Base-by-base conservation (phyloP, 2,113 vertebrate genomes). In the Pteropus alecto region DNA sequence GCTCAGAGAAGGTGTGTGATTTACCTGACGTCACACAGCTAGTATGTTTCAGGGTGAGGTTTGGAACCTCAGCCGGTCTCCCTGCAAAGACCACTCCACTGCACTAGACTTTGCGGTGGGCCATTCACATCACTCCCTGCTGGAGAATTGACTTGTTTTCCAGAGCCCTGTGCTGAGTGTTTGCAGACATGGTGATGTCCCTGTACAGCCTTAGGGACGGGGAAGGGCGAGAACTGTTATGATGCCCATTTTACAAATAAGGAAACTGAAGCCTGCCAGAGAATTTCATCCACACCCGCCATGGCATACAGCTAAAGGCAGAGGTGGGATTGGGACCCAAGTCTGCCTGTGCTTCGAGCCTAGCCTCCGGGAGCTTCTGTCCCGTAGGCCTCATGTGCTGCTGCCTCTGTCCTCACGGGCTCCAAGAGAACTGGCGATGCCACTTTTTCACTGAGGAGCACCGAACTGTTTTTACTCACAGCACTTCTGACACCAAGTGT, bases 361-460 rank as follows among this genome's bases (percentile, higher is more conserved):
- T 48, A 46, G 9, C 33, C 12, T 60, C 2, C 0, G 19, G 43
- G 35, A 14, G 6, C 14, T 28, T 7, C 30, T 28, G 18, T 41
- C 41, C 30, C 19, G 2, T 9, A 19, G 19, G 24, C 8, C 3
- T 28, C 2, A 3, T 38, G 33, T 24, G 12, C 5, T 9, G 1
- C 48, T 19, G 30, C 41, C 21, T 63, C 41, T 68, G 76, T 24
- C 54, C 41, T 58, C 54, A 51, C n/a, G 21, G 56, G 28, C 74
- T 73, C 65, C 85, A 7, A 7, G 13, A 51, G 28, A 21, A 10
- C 11, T 26, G 41, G 6, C 1, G 48, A 26, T 14, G 30, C 43
- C 35, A n/a, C 35, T 13, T 67, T n/a, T 26, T 65, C 61, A 8
- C n/a, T 7, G 8, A 38, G 61, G 5, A 1, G 1, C 61, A 4